Percentiles rank a stretch among this genome's conserved stretches.
Conservation (phyloP, 1,140 invertebrate genomes). For the Anadara kagoshimensis region DNA sequence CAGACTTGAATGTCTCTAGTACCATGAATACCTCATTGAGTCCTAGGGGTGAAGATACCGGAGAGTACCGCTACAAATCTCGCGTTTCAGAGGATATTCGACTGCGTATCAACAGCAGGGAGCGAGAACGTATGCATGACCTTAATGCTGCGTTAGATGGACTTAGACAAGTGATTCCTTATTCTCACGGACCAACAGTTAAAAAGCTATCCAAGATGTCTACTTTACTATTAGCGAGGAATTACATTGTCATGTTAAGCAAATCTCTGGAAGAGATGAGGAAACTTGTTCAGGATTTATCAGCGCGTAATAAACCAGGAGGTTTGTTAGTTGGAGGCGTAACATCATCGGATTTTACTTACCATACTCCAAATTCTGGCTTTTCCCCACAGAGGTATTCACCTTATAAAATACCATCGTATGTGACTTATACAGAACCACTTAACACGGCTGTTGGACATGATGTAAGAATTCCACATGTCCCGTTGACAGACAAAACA, state of each 20-base stretch:
- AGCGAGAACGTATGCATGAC: slow-evolving; percentile 73
- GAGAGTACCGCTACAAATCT: slow-evolving; percentile 26
- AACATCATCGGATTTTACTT: no score
- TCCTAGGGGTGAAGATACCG: background rate
- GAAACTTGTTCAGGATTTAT: slow-evolving; percentile 55
- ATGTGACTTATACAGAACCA: background rate
- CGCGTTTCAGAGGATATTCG: slow-evolving; percentile 60
- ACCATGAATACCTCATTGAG: slow-evolving; percentile 4
- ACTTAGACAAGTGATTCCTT: slow-evolving; percentile 65
- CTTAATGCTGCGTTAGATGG: slow-evolving; percentile 71
- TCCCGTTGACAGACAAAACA: slow-evolving; percentile 13
- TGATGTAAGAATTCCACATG: background rate
- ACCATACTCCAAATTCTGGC: background rate
- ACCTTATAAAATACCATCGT: background rate
- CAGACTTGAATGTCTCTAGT: background rate
- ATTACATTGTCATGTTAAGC: slow-evolving; percentile 63
- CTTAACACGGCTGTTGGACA: background rate
- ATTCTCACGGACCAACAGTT: slow-evolving; percentile 55
- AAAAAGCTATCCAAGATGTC: slow-evolving; percentile 68
- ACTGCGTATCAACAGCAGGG: slow-evolving; percentile 66
- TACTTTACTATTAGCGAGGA: slow-evolving; percentile 57
- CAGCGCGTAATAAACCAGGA: slow-evolving; percentile 6
- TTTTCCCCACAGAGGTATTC: background rate
- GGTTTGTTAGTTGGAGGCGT: background rate
- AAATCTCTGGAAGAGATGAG: slow-evolving; percentile 57